A percentile compares a stretch with the other conserved stretches of the same genome.
phyloP scores from a whole-genome alignment of 1,140 invertebrate species.

The Dermatophagoides farinae region DNA sequence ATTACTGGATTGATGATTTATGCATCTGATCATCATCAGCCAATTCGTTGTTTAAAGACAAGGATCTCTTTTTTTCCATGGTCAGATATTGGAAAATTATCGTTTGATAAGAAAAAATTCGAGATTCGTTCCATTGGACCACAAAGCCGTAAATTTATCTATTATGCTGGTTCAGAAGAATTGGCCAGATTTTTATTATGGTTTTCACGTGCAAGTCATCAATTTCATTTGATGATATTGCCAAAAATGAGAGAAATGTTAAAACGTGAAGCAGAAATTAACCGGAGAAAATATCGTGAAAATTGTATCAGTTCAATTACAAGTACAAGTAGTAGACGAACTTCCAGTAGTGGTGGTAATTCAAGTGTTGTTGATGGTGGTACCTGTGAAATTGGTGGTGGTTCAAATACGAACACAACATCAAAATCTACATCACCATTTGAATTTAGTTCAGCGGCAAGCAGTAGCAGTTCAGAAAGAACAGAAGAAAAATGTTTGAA shows the following conservation, averaged over 20 bases:
- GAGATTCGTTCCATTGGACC: conserved; percentile 66
- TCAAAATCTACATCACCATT: neutral
- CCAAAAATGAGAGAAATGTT: conserved; percentile 54
- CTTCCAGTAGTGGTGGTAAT: neutral
- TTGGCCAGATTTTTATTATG: conserved; percentile 71
- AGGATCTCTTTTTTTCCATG: conserved; percentile 13
- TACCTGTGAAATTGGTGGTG: neutral
- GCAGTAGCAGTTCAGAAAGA: neutral
- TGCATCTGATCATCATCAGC: neutral
- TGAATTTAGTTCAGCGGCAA: neutral
- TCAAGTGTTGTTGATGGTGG: neutral
- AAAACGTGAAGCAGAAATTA: conserved; percentile 45
- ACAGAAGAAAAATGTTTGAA: neutral
- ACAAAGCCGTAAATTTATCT: conserved; percentile 46
- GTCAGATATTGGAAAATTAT: conserved; percentile 16
- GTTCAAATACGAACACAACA: neutral
- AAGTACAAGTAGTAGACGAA: neutral
- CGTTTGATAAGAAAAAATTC: conserved; percentile 40
- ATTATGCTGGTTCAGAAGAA: conserved; percentile 72
- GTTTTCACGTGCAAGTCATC: conserved; percentile 72
- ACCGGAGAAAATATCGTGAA: conserved; percentile 27
- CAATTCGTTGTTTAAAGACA: conserved; percentile 4
- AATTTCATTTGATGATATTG: conserved; percentile 79
- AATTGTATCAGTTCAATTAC: conserved; percentile 23
- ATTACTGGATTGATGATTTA: neutral